Base-by-base conservation (phyloP, 2,113 vertebrate genomes). In the Chaenogobius annularis region DNA sequence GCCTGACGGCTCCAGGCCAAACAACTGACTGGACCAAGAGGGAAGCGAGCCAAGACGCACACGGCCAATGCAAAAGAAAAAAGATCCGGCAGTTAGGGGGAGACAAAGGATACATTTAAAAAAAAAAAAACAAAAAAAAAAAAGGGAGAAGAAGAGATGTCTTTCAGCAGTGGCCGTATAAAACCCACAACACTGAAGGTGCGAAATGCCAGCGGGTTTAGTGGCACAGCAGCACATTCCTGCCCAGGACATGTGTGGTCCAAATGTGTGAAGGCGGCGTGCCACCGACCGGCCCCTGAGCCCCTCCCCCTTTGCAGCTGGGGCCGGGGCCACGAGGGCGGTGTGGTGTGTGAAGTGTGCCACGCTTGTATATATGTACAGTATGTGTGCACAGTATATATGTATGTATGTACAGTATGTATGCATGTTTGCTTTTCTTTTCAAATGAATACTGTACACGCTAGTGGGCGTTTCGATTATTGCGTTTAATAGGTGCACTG, bases 181-280 rank as follows among this genome's bases (percentile, higher is more conserved):
- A 48, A 68, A 0, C 75, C 84, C 78, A 86, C 78, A 81, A 82
- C 81, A 85, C 75, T 78, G 74, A 58, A 79, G 85, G 88, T 90
- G 90, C 84, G 78, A 92, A 77, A 94, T 92, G 90, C 89, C 87
- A 81, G 61, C 19, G 22, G 77, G 84, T 88, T 90, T 83, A 80
- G 70, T 81, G 77, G 82, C 71, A 69, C 72, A 62, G 26, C 74
- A 71, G 67, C 71, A 82, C 85, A 91, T 90, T 91, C 87, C 89
- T 87, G 80, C 81, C 72, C 78, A 75, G 82, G 85, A 74, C 83
- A 79, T 85, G 85, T 83, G 83, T 85, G 84, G 83, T 82, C 69
- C 37, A 9, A 40, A 9, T 64, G 81, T 78, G 82, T 35, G 68
- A 67, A 79, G 75, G 79, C 71, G 59, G 58, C 72, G 71, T 85